Conservation (phyloP, 2,888 invertebrate species). For the Netelia inedita region DNA sequence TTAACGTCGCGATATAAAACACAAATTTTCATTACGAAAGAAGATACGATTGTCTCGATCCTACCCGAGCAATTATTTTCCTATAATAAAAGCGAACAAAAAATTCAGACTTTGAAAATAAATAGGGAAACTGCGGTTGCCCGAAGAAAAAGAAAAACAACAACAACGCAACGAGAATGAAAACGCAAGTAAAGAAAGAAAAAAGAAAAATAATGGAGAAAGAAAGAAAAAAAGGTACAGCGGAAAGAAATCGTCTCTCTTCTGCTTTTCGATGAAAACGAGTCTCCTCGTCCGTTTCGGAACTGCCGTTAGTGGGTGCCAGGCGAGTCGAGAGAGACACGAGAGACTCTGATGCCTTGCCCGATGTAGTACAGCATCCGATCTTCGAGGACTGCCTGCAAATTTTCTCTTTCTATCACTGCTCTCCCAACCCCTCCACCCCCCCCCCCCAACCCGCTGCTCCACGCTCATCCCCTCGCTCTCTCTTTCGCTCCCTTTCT, state of each 20-base stretch:
- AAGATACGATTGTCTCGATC: background rate
- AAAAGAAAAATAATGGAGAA: background rate
- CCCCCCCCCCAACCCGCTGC: background rate
- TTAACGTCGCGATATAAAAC: too few relatives aligned
- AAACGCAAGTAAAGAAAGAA: background rate
- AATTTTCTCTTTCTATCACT: constrained; percentile 4
- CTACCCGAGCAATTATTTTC: background rate
- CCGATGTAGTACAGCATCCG: constrained; percentile 10
- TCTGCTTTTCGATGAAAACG: background rate
- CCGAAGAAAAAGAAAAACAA: background rate
- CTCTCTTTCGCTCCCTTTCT: constrained; percentile 3
- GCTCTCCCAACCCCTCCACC: background rate
- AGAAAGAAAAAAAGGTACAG: background rate
- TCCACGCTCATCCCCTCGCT: constrained; percentile 6
- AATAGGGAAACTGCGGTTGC: background rate
- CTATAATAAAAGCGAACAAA: background rate
- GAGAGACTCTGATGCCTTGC: background rate
- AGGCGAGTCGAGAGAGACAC: background rate
- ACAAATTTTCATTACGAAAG: background rate
- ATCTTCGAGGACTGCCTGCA: constrained; percentile 28
- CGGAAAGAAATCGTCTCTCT: background rate
- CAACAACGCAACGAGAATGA: background rate
- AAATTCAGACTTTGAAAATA: background rate
- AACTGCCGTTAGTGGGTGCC: background rate
- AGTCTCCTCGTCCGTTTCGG: background rate